phyloP scores from a whole-genome alignment of 2,888 invertebrate genomes.

The Sinotaia quadrata region DNA sequence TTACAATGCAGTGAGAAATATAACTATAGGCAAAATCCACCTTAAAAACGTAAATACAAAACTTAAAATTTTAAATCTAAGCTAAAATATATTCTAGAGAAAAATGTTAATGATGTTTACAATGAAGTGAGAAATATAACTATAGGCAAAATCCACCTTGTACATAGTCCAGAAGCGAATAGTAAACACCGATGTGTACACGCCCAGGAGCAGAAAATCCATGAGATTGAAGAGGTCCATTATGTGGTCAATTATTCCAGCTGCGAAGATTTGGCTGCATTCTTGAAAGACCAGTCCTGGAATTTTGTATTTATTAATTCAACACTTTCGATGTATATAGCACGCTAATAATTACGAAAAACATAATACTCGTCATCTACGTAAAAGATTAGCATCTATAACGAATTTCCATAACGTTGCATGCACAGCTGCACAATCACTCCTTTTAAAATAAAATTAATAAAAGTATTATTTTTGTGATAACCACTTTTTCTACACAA shows the following conservation, averaged over 20 bases:
- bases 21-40: constrained; percentile 33
- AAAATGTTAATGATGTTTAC: neutral
- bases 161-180: constrained; percentile 58
- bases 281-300: constrained; percentile 64
- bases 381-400: no score
- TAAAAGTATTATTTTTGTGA: no score
- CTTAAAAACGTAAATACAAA: no score
- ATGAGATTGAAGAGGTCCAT: constrained; percentile 60
- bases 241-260: constrained; percentile 51
- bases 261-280: constrained; percentile 55
- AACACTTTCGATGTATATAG: no score
- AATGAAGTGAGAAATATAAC: neutral
- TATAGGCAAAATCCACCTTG: constrained; percentile 44
- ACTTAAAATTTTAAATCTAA: neutral
- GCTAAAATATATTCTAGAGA: neutral
- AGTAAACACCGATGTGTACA: constrained; percentile 61
- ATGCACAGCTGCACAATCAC: no score
- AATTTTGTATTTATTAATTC: no score
- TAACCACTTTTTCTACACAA: no score
- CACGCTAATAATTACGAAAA: no score
- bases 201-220: constrained; percentile 54
- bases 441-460: no score
- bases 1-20: neutral
- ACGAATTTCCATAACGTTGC: no score
- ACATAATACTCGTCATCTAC: no score